Conservation (phyloP, 1,140 invertebrate genomes). For the Adelges cooleyi region DNA sequence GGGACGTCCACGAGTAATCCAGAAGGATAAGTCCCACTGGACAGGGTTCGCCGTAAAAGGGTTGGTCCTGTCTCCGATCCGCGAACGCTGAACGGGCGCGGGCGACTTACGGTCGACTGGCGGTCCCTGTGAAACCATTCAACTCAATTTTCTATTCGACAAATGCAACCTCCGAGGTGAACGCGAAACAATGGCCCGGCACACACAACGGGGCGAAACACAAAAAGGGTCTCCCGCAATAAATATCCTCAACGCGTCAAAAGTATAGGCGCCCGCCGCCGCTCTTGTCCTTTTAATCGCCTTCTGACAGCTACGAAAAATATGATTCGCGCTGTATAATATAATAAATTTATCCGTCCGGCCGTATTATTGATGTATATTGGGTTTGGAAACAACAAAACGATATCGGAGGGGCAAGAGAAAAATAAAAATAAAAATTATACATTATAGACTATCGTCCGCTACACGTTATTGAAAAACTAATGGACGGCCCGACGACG, state of each 20-base stretch:
- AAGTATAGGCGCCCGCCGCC: background rate
- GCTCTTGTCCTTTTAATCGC: background rate
- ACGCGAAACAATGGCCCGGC: too few relatives aligned
- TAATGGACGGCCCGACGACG: too few relatives aligned
- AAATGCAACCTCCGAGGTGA: background rate
- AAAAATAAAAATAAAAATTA: too few relatives aligned
- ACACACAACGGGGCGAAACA: background rate
- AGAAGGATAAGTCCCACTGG: constrained; percentile 7
- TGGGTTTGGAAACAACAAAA: too few relatives aligned
- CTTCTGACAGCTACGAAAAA: too few relatives aligned
- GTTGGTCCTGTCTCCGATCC: background rate
- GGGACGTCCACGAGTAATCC: background rate
- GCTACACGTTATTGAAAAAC: too few relatives aligned
- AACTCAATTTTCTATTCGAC: constrained; percentile 19
- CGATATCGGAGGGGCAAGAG: background rate
- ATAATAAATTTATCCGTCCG: too few relatives aligned
- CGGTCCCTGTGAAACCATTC: background rate
- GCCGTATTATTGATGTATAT: too few relatives aligned
- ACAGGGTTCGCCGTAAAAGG: background rate
- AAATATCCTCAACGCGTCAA: background rate
- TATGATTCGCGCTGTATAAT: too few relatives aligned
- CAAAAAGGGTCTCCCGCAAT: background rate
- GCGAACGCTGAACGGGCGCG: background rate
- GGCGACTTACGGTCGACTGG: too few relatives aligned
- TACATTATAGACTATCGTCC: too few relatives aligned